These are phyloP conservation scores for Samia ricini DNA, from an alignment of 1,140 invertebrate genomes.

Conservation along the genomic window DNA sequence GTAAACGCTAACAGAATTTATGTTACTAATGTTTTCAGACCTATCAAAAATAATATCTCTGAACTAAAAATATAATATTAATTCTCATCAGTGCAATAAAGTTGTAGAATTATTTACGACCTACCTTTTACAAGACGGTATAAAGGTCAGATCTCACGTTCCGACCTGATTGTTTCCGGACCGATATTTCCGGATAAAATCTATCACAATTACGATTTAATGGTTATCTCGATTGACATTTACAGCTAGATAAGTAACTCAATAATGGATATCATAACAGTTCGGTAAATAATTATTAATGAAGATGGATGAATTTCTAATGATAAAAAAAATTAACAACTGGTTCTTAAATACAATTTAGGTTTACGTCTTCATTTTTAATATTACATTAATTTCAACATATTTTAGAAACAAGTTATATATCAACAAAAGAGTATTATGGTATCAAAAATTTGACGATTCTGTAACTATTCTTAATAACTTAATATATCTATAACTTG, in stretches of 20 bases:
- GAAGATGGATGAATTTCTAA: no score
- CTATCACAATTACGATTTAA: slow-evolving; percentile 19
- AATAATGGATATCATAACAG: not conserved
- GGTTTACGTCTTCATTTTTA: no score
- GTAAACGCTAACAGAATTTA: no score
- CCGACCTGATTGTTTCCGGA: slow-evolving; percentile 23
- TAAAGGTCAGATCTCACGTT: slow-evolving; percentile 21
- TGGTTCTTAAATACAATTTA: no score
- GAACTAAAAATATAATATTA: not conserved
- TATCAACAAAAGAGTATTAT: no score
- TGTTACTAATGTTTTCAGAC: slow-evolving; percentile 5
- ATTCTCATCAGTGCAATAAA: not conserved
- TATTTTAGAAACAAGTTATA: no score
- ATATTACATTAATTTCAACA: no score
- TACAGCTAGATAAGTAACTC: not conserved
- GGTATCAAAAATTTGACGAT: no score
- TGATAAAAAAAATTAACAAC: no score
- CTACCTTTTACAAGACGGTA: not conserved
- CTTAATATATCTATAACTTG: no score
- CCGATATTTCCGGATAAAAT: slow-evolving; percentile 13
- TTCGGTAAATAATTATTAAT: not conserved
- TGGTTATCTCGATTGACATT: slow-evolving; percentile 1
- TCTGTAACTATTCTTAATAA: no score
- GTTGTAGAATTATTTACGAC: not conserved
- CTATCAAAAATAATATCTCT: not conserved